Percentiles rank a stretch among this genome's conserved stretches.
phyloP scores from a whole-genome alignment of 2,888 invertebrate species.

The Amblyjoppa proteus region DNA sequence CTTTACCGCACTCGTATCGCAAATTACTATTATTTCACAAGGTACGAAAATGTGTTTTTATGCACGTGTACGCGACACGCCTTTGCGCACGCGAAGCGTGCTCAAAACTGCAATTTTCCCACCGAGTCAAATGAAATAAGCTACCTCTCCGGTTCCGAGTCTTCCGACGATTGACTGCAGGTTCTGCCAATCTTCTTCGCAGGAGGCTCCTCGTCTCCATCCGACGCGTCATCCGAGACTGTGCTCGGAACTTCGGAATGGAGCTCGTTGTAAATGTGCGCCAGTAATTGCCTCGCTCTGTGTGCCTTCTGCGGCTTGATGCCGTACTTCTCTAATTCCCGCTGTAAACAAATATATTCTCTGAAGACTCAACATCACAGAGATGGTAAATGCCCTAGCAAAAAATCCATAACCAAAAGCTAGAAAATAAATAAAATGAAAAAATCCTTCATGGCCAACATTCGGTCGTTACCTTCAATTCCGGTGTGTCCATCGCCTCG shows the following conservation, averaged over 20 bases:
- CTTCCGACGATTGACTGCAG: constrained; percentile 22
- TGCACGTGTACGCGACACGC: too few species aligned
- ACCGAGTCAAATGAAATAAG: neutral
- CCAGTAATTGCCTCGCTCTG: constrained; percentile 86
- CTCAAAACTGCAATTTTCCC: too few species aligned
- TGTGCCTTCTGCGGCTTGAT: constrained; percentile 86
- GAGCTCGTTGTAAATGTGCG: constrained; percentile 87
- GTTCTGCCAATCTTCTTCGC: constrained; percentile 63
- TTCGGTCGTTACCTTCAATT: constrained; percentile 85
- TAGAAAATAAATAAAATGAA: neutral
- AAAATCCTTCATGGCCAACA: neutral
- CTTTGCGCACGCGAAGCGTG: neutral
- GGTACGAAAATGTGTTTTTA: too few species aligned
- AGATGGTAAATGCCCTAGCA: neutral
- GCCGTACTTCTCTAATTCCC: constrained; percentile 86
- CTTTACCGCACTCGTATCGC: too few species aligned
- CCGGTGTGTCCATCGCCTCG: constrained; percentile 86
- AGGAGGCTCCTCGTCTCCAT: constrained; percentile 68
- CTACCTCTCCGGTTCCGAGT: constrained; percentile 61
- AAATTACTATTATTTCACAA: too few species aligned
- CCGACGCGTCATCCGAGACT: constrained; percentile 14
- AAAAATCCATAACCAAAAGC: too few species aligned
- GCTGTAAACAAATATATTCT: constrained; percentile 79
- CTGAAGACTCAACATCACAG: neutral
- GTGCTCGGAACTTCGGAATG: constrained; percentile 83